Conservation (phyloP, 2,888 invertebrate species). For the Tipula confusa region DNA sequence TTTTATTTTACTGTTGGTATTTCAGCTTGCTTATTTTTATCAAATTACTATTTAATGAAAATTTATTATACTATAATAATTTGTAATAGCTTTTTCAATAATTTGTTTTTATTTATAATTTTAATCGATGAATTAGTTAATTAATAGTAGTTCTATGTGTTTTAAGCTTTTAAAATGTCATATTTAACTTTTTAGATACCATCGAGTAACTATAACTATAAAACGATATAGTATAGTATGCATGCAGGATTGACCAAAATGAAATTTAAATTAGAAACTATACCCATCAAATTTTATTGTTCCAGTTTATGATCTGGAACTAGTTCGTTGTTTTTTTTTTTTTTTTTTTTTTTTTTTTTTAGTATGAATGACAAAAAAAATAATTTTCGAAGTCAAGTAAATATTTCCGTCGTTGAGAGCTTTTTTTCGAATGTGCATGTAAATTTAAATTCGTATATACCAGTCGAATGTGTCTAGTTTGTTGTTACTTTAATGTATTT, state of each 20-base stretch:
- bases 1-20: background rate
- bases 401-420: background rate
- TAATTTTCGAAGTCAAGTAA: background rate
- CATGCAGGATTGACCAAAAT: background rate
- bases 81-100: background rate
- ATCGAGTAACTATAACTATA: background rate
- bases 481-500: background rate
- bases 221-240: no score
- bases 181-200: background rate
- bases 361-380: background rate
- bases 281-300: background rate
- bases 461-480: background rate
- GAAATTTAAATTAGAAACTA: background rate
- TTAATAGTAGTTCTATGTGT: background rate
- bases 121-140: conserved; percentile 12
- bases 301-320: conserved; percentile 25
- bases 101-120: background rate
- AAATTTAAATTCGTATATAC: background rate
- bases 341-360: no score
- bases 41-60: conserved; percentile 9
- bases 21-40: background rate
- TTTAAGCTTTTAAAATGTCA: background rate
- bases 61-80: conserved; percentile 12
- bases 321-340: background rate
- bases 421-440: background rate